Base-by-base conservation (phyloP, 2,797 vertebrate genomes). In the Typhlichthys eigenmanni region DNA sequence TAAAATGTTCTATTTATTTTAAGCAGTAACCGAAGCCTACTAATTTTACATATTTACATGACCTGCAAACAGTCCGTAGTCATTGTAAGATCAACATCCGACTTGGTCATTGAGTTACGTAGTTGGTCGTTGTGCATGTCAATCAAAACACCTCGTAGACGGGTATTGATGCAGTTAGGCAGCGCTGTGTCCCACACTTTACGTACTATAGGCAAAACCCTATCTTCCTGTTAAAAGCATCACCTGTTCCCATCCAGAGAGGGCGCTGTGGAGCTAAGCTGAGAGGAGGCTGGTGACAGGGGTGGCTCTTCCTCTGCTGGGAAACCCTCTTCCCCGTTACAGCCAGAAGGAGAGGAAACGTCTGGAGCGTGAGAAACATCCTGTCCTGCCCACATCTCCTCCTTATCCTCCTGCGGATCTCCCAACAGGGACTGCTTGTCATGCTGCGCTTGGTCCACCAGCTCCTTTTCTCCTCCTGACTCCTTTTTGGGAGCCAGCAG, bases 221-320 rank as follows among this genome's bases (percentile, higher is more conserved):
- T 8, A 7, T 8, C 9, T 43, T 9, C 13, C 11, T 54, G 52
- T 32, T 13, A 13, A 29, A 71, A 47, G 47, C 52, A 72, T 89
- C 78, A 85, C 88, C 89, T 54, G 56, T 68, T 56, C 72, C 68
- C 78, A 72, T 79, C 78, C 61, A 84, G 66, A 63, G 88, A 83
- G 67, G 79, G 62, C 55, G 69, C 52, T 47, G 67, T 74, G 10
- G 74, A 72, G 71, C 70, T 64, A 65, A 49, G 51, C 32, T 52
- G 54, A 14, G 56, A 78, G 43, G 62, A 68, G 68, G 61, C 51
- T 14, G 34, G 68, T 17, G 57, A 34, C 56, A n/a, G 65, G 52
- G 17, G 16, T 4, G 73, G 75, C 52, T 46, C 68, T 7, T 73
- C 69, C 19, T 78, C 67, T 49, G 75, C 87, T 43, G 73, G 69